A percentile compares a stretch with the other conserved stretches of the same genome.
Evolutionary conservation across 2,797 vertebrate species (phyloP).

Genomic region (Carcharodon carcharias): DNA sequence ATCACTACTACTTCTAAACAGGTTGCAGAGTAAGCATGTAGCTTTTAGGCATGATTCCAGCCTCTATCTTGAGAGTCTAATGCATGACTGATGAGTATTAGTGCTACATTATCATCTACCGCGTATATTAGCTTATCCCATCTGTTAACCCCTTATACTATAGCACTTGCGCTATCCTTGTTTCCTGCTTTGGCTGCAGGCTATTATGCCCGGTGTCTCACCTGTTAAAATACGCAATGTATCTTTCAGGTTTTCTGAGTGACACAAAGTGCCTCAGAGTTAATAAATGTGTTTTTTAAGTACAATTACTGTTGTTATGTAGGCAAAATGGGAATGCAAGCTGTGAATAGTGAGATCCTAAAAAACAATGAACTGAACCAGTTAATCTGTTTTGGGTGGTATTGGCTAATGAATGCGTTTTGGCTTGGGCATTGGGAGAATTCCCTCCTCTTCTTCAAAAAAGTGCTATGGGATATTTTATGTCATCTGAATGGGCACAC

Average conservation of each 20-base stretch:
- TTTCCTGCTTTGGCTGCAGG: no score
- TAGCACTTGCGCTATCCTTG: no score
- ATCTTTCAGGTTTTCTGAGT: not conserved
- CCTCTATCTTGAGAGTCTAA: no score
- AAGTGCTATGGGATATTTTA: not conserved
- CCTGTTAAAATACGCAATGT: no score
- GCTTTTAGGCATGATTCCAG: no score
- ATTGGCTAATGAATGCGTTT: not conserved
- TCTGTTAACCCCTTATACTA: no score
- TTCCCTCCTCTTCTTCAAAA: not conserved
- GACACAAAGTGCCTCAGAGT: not conserved
- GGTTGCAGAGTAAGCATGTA: no score
- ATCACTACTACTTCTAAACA: no score
- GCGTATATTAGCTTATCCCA: no score
- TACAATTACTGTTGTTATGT: not conserved
- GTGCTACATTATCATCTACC: no score
- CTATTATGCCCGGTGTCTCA: no score
- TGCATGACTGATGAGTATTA: no score
- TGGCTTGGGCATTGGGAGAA: not conserved
- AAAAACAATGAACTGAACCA: not conserved
- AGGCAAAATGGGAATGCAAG: not conserved
- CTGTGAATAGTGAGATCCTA: not conserved
- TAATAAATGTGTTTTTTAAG: not conserved
- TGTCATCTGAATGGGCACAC: not conserved
- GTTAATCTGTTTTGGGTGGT: not conserved